Percentiles rank a stretch among this genome's conserved stretches.
Evolutionary conservation across 2,797 vertebrate species (phyloP).

Genomic region (Propithecus deckenii): DNA sequence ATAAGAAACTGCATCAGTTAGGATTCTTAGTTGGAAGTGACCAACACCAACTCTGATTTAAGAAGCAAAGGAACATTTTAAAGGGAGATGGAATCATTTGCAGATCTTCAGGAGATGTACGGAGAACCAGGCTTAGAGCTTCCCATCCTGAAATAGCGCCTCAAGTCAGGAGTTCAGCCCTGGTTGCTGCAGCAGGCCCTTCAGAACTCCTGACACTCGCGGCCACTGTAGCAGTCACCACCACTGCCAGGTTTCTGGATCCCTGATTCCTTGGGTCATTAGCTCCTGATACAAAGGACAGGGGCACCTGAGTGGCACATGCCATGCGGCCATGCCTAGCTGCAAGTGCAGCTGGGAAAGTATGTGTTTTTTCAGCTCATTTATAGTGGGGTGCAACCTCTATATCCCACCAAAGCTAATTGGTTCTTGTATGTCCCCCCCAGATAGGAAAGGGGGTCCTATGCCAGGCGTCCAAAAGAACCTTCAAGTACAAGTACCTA

Average conservation of each 20-base stretch:
- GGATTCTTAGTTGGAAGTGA: constrained; percentile 8
- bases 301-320: background rate
- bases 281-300: background rate
- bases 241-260: background rate
- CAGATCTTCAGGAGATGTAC: background rate
- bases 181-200: background rate
- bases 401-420: background rate
- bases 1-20: background rate
- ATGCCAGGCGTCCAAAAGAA: background rate
- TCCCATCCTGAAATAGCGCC: background rate
- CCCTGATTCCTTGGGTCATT: background rate
- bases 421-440: background rate
- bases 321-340: background rate
- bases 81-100: background rate
- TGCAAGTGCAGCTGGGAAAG: background rate
- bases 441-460: background rate
- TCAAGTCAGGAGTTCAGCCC: too few relatives aligned
- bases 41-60: background rate
- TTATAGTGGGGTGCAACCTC: background rate
- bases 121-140: background rate
- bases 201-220: rapidly evolving
- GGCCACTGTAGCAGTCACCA: background rate
- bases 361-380: background rate
- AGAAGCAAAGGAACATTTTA: background rate
- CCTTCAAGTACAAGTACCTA: background rate